Conservation (phyloP, 2,888 invertebrate species). For the Callinectes sapidus region DNA sequence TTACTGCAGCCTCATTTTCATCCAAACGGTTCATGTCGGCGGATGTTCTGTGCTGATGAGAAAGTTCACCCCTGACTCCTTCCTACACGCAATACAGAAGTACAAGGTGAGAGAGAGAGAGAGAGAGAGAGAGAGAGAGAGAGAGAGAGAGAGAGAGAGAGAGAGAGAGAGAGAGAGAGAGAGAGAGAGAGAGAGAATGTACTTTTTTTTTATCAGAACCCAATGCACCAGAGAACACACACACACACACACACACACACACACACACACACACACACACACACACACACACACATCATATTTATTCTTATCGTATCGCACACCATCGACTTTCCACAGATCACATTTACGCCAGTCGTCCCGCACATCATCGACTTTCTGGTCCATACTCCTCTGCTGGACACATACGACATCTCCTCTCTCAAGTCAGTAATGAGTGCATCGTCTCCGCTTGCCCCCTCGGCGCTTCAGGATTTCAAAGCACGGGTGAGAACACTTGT, state of each 20-base stretch:
- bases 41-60: conserved; percentile 83
- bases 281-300: background rate
- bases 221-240: too few relatives aligned
- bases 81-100: conserved; percentile 81
- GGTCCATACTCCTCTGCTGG: conserved; percentile 82
- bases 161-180: background rate
- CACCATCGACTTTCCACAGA: background rate
- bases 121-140: background rate
- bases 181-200: conserved; percentile 12
- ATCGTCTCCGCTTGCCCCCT: conserved; percentile 82
- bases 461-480: background rate
- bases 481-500: background rate
- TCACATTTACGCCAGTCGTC: background rate
- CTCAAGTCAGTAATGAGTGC: conserved; percentile 85
- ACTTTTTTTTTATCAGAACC: too few relatives aligned
- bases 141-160: background rate
- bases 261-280: too few relatives aligned
- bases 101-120: conserved; percentile 77
- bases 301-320: background rate
- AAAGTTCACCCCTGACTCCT: conserved; percentile 84
- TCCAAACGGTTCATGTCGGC: conserved; percentile 80
- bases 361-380: background rate
- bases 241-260: too few relatives aligned
- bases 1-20: conserved; percentile 82
- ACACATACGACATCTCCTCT: conserved; percentile 85